phyloP scores from a whole-genome alignment of 92 coral and sea anemone genomes.

The Blastomussa wellsi region DNA sequence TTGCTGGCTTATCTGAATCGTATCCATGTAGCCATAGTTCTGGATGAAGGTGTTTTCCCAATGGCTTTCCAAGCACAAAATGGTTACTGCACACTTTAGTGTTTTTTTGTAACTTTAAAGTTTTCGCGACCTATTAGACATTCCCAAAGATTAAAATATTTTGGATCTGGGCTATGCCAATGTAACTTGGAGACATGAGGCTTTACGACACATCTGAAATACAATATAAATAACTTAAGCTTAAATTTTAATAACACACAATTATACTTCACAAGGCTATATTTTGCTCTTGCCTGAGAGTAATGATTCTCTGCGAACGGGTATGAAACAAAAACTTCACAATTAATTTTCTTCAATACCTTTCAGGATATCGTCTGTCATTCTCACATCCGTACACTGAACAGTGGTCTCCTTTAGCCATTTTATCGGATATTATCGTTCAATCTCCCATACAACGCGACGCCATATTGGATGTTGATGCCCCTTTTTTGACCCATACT shows the following conservation, averaged over 20 bases:
- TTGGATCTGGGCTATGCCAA: neutral
- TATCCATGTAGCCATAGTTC: slow-evolving; percentile 20
- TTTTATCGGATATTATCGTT: neutral
- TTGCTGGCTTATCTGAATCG: slow-evolving; percentile 12
- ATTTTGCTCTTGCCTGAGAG: slow-evolving; percentile 3
- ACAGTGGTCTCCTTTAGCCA: slow-evolving; percentile 3
- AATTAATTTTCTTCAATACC: neutral
- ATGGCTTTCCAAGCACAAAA: neutral
- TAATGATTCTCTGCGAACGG: slow-evolving; percentile 20
- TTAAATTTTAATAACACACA: no score
- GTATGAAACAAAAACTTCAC: slow-evolving; percentile 5
- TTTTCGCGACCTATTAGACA: neutral
- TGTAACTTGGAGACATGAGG: neutral
- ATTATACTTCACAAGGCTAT: neutral
- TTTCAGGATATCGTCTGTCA: slow-evolving; percentile 1
- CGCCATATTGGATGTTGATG: neutral
- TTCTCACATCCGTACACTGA: neutral
- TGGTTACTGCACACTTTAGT: neutral
- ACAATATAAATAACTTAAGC: no score
- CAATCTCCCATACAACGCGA: neutral
- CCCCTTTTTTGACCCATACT: neutral
- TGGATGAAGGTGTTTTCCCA: neutral
- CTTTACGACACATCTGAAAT: neutral
- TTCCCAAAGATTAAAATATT: slow-evolving; percentile 1
- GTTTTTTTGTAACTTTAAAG: neutral